Base-by-base conservation (phyloP, 2,797 vertebrate genomes). In the Clamator glandarius region DNA sequence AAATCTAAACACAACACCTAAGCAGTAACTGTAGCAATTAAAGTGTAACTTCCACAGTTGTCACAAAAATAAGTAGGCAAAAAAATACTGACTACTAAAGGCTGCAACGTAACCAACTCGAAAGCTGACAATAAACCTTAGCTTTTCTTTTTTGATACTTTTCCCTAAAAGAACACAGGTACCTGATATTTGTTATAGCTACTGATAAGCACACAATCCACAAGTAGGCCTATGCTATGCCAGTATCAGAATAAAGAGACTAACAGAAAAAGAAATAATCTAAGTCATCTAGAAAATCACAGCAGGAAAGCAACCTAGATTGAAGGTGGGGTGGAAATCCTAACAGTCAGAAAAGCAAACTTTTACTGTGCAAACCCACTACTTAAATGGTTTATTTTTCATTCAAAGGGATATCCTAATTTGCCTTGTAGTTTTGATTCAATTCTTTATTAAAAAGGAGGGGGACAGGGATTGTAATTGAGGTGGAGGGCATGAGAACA, bases 291-390 rank as follows among this genome's bases (percentile, higher is more conserved):
- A 74, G 21, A 84, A 63, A 70, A 84, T 25, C 44, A 36, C 2
- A 79, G 20, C 52, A 74, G 36, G 21, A 84, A 89, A 89, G 62
- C 7, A 42, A 31, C 5, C 11, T 3, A 33, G 31, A 75, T 78
- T 31, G 25, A 46, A 4, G 5, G 25, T 1, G 1, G 18, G 4
- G 9, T 5, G 7, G 5, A 3, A 62, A 87, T 28, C 46, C 52
- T 64, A 75, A 44, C 21, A 52, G 12, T 28, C 44, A 58, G 14
- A 72, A 63, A 72, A 67, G 4, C 33, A 52, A 63, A 81, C 33
- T 54, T 58, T 8, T 48, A 21, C 6, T 57, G 33, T 8, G 18
- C 14, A 87, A 84, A n/a, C 69, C 10, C 5, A 59, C 6, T 14
- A 73, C 25, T 87, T 85, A n/a, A 74, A 39, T 0, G 0, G 69